A percentile compares a stretch with the other conserved stretches of the same genome.
Evolutionary conservation across 2,888 invertebrate species (phyloP).

Genomic region (Tipula helvola): DNA sequence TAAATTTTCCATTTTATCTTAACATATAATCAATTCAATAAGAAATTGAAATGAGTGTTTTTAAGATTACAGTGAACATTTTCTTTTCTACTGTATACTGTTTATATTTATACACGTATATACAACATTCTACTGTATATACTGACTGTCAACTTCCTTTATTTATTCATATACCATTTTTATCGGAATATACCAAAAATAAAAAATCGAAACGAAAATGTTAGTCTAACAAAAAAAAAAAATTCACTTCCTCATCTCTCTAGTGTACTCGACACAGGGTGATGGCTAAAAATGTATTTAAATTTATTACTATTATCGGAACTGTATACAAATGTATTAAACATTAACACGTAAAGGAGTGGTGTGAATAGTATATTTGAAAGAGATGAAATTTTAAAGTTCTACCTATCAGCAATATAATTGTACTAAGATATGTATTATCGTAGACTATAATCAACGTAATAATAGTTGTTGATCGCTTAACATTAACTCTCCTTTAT

Average conservation of each 20-base stretch:
- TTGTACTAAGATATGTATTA: too few species aligned
- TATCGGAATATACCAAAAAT: neutral
- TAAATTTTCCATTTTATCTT: neutral
- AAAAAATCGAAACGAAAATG: neutral
- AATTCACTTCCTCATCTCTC: neutral
- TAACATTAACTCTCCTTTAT: too few species aligned
- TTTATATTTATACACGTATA: neutral
- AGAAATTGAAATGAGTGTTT: slow-evolving; percentile 4
- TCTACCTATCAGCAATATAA: too few species aligned
- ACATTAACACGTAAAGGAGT: neutral
- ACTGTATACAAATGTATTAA: neutral
- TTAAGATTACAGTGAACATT: neutral
- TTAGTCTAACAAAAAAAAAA: neutral
- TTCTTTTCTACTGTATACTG: neutral
- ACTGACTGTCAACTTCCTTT: neutral
- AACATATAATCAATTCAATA: neutral
- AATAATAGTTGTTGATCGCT: too few species aligned
- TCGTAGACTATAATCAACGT: too few species aligned
- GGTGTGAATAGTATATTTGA: too few species aligned
- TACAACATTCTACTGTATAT: neutral
- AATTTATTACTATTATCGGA: neutral
- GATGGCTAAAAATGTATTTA: neutral
- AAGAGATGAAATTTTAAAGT: too few species aligned
- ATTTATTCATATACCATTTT: neutral
- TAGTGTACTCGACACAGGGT: neutral